A percentile compares a stretch with the other conserved stretches of the same genome.
Evolutionary conservation across 2,113 vertebrate genomes (phyloP).

Genomic region (Boulengeromyrus knoepffleri): DNA sequence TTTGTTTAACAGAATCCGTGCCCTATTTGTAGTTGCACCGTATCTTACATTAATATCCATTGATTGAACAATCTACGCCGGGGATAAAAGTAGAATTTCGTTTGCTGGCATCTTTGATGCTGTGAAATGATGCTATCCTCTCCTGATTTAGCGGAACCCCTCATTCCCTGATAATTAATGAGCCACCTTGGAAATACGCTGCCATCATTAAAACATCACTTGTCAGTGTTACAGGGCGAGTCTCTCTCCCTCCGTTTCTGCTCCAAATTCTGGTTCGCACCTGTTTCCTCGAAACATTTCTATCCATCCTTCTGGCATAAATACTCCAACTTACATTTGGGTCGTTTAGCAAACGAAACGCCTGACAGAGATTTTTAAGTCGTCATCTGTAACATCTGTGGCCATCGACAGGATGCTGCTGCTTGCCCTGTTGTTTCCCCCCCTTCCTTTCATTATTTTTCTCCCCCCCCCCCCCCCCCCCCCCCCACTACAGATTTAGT

Average conservation of each 20-base stretch:
- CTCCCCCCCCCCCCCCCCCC: slow-evolving; percentile 24
- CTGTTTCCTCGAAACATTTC: slow-evolving; percentile 30
- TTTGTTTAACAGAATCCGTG: background rate
- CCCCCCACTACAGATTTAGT: slow-evolving; percentile 41
- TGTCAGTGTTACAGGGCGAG: slow-evolving; percentile 13
- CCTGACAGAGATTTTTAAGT: background rate
- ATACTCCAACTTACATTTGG: slow-evolving; percentile 24
- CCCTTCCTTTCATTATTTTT: slow-evolving; percentile 46
- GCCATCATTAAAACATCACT: slow-evolving; percentile 48
- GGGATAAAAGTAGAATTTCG: slow-evolving; percentile 8
- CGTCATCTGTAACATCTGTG: slow-evolving; percentile 26
- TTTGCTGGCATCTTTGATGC: slow-evolving; percentile 18
- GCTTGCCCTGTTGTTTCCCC: slow-evolving; percentile 42
- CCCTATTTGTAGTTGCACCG: background rate
- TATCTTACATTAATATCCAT: slow-evolving; percentile 21
- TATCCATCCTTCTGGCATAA: slow-evolving; percentile 18
- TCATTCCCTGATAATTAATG: slow-evolving; percentile 33
- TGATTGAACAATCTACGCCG: slow-evolving; percentile 20
- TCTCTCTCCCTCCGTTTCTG: background rate
- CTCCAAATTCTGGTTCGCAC: background rate
- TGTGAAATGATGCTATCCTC: slow-evolving; percentile 22
- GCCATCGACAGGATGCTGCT: slow-evolving; percentile 48
- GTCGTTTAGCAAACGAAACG: slow-evolving; percentile 30
- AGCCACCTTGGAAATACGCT: slow-evolving; percentile 29
- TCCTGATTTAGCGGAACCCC: slow-evolving; percentile 21